A percentile compares a stretch with the other conserved stretches of the same genome.
These are phyloP conservation scores for Ametastegia equiseti DNA, from an alignment of 2,888 invertebrate genomes.

Conservation along the genomic window DNA sequence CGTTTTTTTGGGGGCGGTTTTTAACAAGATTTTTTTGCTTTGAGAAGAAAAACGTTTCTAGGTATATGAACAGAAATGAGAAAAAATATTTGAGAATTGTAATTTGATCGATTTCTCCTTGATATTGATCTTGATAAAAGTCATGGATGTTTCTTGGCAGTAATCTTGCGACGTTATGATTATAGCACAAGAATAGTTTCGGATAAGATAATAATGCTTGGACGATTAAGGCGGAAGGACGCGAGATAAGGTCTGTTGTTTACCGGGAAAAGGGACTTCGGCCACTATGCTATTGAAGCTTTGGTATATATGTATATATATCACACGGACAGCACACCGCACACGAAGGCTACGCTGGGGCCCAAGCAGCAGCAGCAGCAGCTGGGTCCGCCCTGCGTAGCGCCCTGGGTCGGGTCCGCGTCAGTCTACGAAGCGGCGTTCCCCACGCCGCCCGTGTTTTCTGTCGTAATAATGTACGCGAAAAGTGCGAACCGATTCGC, in stretches of 20 bases:
- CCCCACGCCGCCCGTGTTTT: constrained; percentile 47
- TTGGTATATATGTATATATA: background rate
- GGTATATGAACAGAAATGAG: no score
- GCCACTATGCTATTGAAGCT: background rate
- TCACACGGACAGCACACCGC: constrained; percentile 42
- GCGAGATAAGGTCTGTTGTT: background rate
- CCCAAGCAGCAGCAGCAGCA: constrained; percentile 34
- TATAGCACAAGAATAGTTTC: no score
- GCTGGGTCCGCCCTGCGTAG: constrained; percentile 45
- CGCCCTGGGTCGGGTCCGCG: constrained; percentile 43
- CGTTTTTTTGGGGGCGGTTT: background rate
- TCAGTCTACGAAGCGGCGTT: constrained; percentile 46
- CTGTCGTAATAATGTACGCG: constrained; percentile 36
- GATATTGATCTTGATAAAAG: background rate
- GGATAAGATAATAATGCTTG: constrained; percentile 8
- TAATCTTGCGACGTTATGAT: background rate
- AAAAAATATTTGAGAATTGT: no score
- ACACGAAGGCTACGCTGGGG: constrained; percentile 37
- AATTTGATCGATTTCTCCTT: no score
- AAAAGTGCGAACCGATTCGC: constrained; percentile 8
- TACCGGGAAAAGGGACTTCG: background rate
- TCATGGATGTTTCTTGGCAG: background rate
- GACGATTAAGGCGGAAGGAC: constrained; percentile 4
- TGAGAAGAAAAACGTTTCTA: no score
- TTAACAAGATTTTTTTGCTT: background rate